A percentile compares a stretch with the other conserved stretches of the same genome.
Evolutionary conservation across 2,888 invertebrate species (phyloP).

Genomic region (Plusia festucae): DNA sequence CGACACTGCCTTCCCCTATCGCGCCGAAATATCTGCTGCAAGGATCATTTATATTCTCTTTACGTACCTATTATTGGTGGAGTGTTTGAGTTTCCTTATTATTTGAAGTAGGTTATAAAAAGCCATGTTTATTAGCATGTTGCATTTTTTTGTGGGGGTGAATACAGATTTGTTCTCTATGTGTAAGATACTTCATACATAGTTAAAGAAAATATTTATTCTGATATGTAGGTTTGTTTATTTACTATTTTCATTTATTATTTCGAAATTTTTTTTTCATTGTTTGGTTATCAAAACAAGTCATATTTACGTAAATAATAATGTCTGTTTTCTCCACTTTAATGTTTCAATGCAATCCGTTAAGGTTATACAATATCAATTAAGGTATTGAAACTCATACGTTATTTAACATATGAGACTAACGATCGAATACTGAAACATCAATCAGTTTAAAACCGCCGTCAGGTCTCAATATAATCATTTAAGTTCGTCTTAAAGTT

Average conservation of each 20-base stretch:
- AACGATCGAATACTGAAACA: no score
- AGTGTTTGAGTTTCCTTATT: conserved; percentile 45
- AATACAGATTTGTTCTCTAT: conserved; percentile 31
- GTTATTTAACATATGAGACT: not conserved
- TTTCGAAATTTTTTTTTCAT: no score
- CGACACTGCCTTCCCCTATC: conserved; percentile 58
- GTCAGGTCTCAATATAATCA: no score
- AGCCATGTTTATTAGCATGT: conserved; percentile 17
- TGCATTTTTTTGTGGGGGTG: conserved; percentile 27
- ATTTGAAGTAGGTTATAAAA: conserved; percentile 44
- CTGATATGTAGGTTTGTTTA: no score
- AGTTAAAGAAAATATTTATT: not conserved
- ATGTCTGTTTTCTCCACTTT: no score
- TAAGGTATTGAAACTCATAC: not conserved
- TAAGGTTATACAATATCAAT: not conserved
- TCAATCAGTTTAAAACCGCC: no score
- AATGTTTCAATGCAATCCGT: not conserved
- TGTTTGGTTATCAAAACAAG: no score
- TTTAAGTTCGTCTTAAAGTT: no score
- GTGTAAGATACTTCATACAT: not conserved
- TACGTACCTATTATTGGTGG: conserved; percentile 54
- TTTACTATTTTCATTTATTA: no score
- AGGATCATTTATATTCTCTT: conserved; percentile 64
- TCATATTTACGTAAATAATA: no score
- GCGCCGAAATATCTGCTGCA: conserved; percentile 60